Conservation (phyloP, 2,888 invertebrate genomes). For the Chelonus formosanus region DNA sequence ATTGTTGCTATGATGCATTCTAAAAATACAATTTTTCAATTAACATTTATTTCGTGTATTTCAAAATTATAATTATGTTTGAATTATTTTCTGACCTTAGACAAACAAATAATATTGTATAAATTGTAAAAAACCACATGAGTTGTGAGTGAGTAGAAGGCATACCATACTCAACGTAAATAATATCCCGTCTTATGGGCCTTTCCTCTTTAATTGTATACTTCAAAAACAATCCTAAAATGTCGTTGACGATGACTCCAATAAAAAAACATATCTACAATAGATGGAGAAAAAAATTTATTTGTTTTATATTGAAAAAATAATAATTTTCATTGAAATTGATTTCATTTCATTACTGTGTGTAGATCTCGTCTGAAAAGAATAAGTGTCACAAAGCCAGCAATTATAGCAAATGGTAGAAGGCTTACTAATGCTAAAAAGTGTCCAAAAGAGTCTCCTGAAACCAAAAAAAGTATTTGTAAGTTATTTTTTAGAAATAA, state of each 20-base stretch:
- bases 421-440: constrained; percentile 84
- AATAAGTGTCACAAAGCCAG: constrained; percentile 85
- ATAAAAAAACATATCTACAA: constrained; percentile 85
- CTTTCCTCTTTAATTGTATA: constrained; percentile 82
- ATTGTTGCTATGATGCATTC: constrained; percentile 84
- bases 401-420: constrained; percentile 82
- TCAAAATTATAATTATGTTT: not conserved
- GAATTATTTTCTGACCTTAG: constrained; percentile 74
- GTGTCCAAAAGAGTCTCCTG: constrained; percentile 86
- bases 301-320: constrained; percentile 16
- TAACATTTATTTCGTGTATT: too few relatives aligned
- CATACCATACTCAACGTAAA: constrained; percentile 86
- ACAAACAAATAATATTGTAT: constrained; percentile 84
- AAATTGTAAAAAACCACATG: constrained; percentile 89
- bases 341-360: constrained; percentile 73
- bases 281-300: constrained; percentile 28
- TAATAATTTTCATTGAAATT: constrained; percentile 6
- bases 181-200: constrained; percentile 74
- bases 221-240: constrained; percentile 81
- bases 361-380: constrained; percentile 90
- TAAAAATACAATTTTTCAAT: constrained; percentile 61
- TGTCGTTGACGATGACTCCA: constrained; percentile 81
- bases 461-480: not conserved
- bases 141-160: constrained; percentile 92
- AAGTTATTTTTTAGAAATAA: too few relatives aligned